Conservation (phyloP, 1,140 invertebrate genomes). For the Limonius californicus region DNA sequence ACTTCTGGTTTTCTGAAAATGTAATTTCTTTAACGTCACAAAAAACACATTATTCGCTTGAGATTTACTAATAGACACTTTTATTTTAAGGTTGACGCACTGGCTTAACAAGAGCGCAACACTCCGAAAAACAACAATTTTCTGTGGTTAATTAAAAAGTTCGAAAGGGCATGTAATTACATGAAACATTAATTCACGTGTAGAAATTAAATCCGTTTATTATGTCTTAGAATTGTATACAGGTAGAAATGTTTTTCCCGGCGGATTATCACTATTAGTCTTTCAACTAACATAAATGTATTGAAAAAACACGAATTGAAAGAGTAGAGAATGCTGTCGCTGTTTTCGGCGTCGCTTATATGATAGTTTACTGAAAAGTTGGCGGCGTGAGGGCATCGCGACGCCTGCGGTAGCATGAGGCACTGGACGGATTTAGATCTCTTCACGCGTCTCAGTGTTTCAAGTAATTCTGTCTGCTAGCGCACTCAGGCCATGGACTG, state of each 20-base stretch:
- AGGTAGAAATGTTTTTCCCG: background rate
- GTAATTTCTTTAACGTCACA: too few species aligned
- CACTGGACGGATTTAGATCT: slow-evolving; percentile 25
- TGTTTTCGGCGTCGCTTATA: background rate
- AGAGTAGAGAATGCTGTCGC: background rate
- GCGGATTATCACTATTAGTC: too few species aligned
- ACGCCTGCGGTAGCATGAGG: slow-evolving; percentile 24
- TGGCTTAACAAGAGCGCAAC: too few species aligned
- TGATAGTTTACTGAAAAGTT: slow-evolving; percentile 3
- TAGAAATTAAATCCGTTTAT: background rate
- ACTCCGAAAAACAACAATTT: too few species aligned
- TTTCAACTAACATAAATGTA: background rate
- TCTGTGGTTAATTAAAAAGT: too few species aligned
- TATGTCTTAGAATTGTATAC: background rate
- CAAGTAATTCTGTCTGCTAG: slow-evolving; percentile 23
- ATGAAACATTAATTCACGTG: background rate
- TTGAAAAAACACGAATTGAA: background rate
- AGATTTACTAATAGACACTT: too few species aligned
- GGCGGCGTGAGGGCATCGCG: slow-evolving; percentile 20
- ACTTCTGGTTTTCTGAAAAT: too few species aligned
- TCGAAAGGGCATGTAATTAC: too few species aligned
- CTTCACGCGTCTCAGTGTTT: slow-evolving; percentile 23
- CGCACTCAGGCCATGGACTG: slow-evolving; percentile 22
- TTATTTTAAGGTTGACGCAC: too few species aligned
- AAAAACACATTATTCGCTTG: too few species aligned